These are phyloP conservation scores for Hymenopus coronatus DNA, from an alignment of 2,888 invertebrate genomes.

Conservation along the genomic window DNA sequence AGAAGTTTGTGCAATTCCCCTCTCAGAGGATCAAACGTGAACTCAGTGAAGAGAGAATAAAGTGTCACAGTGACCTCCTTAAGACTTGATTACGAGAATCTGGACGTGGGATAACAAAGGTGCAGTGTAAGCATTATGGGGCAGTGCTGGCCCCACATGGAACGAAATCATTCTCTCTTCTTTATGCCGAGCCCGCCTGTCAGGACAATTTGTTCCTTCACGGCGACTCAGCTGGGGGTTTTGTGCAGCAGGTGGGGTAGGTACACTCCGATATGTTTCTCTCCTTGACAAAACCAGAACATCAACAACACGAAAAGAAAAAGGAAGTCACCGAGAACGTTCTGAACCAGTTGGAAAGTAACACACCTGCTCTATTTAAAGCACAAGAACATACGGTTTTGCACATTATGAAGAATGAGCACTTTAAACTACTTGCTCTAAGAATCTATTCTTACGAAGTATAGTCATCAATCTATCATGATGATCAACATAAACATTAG, in stretches of 20 bases:
- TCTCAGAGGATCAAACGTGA: no score
- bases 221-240: not conserved
- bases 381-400: no score
- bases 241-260: not conserved
- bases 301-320: not conserved
- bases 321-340: not conserved
- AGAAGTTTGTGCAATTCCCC: no score
- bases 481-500: no score
- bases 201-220: not conserved
- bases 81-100: not conserved
- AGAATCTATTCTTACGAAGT: no score
- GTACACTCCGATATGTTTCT: not conserved
- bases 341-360: not conserved
- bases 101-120: not conserved
- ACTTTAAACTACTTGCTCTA: no score
- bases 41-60: not conserved
- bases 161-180: not conserved
- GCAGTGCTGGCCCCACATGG: not conserved
- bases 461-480: no score
- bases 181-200: not conserved
- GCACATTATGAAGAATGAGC: no score
- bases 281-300: not conserved
- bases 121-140: not conserved
- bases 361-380: not conserved
- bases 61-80: not conserved